Conservation (phyloP, 2,113 vertebrate species). For the Brienomyrus longianalis region DNA sequence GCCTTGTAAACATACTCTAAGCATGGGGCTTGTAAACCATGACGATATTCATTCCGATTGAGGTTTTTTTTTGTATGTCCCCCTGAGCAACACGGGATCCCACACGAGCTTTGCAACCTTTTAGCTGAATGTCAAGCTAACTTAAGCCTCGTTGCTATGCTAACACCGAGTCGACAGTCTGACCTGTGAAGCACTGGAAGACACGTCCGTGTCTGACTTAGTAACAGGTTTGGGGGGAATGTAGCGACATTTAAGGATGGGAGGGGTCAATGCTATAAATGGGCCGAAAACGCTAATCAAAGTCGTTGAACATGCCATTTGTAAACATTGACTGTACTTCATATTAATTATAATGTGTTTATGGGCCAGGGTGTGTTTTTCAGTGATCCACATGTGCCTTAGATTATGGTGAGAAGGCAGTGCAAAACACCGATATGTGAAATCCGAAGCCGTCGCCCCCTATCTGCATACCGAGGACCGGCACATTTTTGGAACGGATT, state of each 20-base stretch:
- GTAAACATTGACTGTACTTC: background rate
- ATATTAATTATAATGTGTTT: background rate
- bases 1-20: background rate
- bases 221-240: background rate
- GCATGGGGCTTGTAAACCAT: slow-evolving; percentile 6
- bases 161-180: slow-evolving; percentile 42
- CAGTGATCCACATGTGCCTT: background rate
- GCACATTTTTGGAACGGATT: background rate
- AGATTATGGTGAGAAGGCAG: background rate
- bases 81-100: slow-evolving; percentile 47
- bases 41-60: slow-evolving; percentile 18
- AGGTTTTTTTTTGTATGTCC: slow-evolving; percentile 28
- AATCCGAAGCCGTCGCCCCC: background rate
- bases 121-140: slow-evolving; percentile 46
- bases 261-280: background rate
- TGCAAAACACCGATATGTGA: background rate
- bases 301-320: background rate
- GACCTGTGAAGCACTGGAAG: slow-evolving; percentile 2
- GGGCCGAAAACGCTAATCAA: background rate
- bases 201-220: background rate
- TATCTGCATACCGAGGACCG: background rate
- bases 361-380: background rate
- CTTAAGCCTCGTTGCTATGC: slow-evolving; percentile 48
- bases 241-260: background rate
- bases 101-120: slow-evolving; percentile 44